Base-by-base conservation (phyloP, 2,113 vertebrate genomes). In the Butastur rufipennis region DNA sequence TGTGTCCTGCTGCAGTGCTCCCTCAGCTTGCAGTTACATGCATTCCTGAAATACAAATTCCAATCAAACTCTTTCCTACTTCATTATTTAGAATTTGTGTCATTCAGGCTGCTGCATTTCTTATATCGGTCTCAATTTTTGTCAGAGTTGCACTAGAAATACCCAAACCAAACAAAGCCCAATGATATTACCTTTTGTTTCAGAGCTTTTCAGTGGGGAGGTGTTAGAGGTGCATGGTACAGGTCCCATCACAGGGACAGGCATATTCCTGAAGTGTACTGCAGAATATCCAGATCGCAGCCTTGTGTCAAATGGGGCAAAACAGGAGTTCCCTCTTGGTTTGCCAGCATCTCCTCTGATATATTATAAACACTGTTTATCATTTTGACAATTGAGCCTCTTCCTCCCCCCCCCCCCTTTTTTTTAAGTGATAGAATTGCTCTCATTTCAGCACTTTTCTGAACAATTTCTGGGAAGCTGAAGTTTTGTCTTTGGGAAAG, bases 1-100 rank as follows among this genome's bases (percentile, higher is more conserved):
- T 92, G 88, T 91, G 97, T 97, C 97, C 95, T 93, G 88, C 95
- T 88, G 87, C 93, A 81, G 97, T 63, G 48, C 89, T 78, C 92
- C 92, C 90, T 93, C 96, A 97, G 95, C 94, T 97, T 95, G 96
- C 61, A 68, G 38, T 92, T 83, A 34, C 20, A 18, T 21, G 21
- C 53, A 70, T 48, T 73, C 85, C 52, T 20, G 47, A 83, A 92
- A 93, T 86, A 94, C 78, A 94, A 89, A 95, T 97, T 97, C 93
- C 97, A 95, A 94, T 97, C 94, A 26, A 62, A n/a, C 9, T 21
- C 36, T 82, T 78, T 68, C 29, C 23, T 23, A 32, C 20, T 47
- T 56, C 16, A 16, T 43, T 38, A 48, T 29, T 80, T 53, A 52
- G 42, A 34, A 45, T 16, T 10, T 26, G 13, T n/a, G 27, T 59